Percentiles rank a stretch among this genome's conserved stretches.
phyloP scores from a whole-genome alignment of 2,797 vertebrate species.

The Karalla daura region DNA sequence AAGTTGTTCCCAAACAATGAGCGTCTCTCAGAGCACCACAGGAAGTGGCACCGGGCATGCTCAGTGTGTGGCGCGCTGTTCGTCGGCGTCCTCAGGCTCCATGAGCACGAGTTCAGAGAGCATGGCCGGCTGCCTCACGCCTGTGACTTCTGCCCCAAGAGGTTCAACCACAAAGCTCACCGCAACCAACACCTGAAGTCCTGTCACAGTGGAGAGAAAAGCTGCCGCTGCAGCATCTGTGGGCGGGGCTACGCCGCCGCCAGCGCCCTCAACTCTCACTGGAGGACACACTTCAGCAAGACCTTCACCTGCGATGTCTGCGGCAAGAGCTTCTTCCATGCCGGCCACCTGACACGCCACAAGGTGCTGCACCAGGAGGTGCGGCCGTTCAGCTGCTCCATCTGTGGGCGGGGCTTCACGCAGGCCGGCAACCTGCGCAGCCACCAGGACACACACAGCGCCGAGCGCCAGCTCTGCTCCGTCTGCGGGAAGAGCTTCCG shows the following conservation, averaged over 20 bases:
- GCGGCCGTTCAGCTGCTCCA: constrained; percentile 34
- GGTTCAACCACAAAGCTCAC: constrained; percentile 66
- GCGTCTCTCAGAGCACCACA: constrained; percentile 43
- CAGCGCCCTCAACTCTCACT: constrained; percentile 61
- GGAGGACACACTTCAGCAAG: constrained; percentile 58
- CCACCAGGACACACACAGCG: constrained; percentile 51
- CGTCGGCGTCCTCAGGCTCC: constrained; percentile 49
- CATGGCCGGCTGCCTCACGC: constrained; percentile 53
- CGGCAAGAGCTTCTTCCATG: constrained; percentile 61
- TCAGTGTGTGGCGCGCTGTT: constrained; percentile 23
- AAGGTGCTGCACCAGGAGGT: constrained; percentile 49
- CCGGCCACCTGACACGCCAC: constrained; percentile 66
- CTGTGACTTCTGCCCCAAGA: constrained; percentile 56
- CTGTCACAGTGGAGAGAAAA: constrained; percentile 62
- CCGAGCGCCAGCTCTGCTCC: constrained; percentile 61
- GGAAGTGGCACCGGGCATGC: constrained; percentile 43
- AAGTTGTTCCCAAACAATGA: constrained; percentile 56
- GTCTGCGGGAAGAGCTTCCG: constrained; percentile 64
- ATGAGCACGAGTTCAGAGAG: constrained; percentile 38
- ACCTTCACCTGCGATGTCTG: constrained; percentile 68
- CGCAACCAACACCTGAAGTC: constrained; percentile 58
- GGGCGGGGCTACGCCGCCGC: constrained; percentile 55
- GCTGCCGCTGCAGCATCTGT: constrained; percentile 65
- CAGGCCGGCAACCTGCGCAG: constrained; percentile 63
- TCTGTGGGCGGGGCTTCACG: constrained; percentile 57